phyloP scores from a whole-genome alignment of 2,113 vertebrate species.

The Percina caprodes region DNA sequence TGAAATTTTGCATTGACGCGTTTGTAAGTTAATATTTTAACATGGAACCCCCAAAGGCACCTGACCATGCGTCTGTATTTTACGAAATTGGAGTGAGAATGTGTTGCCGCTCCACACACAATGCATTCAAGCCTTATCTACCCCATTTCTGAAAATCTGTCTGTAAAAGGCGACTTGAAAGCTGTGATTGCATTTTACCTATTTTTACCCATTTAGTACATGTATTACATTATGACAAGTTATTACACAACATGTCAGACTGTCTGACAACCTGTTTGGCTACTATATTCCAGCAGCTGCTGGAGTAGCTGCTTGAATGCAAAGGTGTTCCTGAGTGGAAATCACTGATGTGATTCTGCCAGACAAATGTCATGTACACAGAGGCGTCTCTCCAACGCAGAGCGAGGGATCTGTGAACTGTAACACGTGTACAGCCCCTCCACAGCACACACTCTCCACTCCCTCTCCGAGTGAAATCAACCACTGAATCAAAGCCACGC shows the following conservation, averaged over 20 bases:
- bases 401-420: slow-evolving; percentile 81
- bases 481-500: slow-evolving; percentile 84
- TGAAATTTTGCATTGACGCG: too few relatives aligned
- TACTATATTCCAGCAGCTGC: slow-evolving; percentile 12
- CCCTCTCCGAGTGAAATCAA: slow-evolving; percentile 79
- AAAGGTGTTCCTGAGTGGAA: slow-evolving; percentile 49
- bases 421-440: slow-evolving; percentile 79
- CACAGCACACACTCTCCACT: slow-evolving; percentile 74
- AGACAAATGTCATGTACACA: slow-evolving; percentile 85
- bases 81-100: too few relatives aligned
- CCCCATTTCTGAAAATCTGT: too few relatives aligned
- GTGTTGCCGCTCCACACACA: too few relatives aligned
- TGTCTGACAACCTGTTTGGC: slow-evolving; percentile 26
- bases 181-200: too few relatives aligned
- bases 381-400: slow-evolving; percentile 53
- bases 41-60: too few relatives aligned
- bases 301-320: slow-evolving; percentile 26
- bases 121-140: too few relatives aligned
- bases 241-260: slow-evolving; percentile 23
- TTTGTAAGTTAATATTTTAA: too few relatives aligned
- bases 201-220: background rate
- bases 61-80: too few relatives aligned
- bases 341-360: slow-evolving; percentile 79
- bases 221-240: slow-evolving; percentile 12
- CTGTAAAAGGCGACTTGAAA: too few relatives aligned